These are phyloP conservation scores for Microcebus jonahi DNA, from an alignment of 2,113 vertebrate species.

Conservation along the genomic window DNA sequence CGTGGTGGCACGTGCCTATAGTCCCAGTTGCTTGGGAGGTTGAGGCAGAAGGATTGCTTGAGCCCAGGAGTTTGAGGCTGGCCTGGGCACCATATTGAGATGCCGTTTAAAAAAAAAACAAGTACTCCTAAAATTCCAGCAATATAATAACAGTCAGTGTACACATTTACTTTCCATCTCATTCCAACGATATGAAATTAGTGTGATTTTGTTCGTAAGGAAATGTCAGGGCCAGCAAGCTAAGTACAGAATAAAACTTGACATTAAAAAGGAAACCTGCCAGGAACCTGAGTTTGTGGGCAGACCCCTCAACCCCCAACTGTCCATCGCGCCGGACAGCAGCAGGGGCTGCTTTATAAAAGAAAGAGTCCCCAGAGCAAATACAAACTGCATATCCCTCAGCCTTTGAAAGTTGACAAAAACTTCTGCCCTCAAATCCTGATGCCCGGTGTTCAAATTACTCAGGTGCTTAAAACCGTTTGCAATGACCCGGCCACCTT, in stretches of 20 bases:
- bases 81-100: no score
- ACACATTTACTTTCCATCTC: not conserved
- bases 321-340: fast-evolving
- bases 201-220: not conserved
- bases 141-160: not conserved
- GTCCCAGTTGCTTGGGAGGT: no score
- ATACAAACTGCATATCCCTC: not conserved
- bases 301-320: not conserved
- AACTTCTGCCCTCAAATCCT: not conserved
- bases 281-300: not conserved
- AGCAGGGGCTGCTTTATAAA: not conserved
- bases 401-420: not conserved
- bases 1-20: no score
- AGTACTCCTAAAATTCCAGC: not conserved
- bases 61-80: no score
- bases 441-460: not conserved
- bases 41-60: no score
- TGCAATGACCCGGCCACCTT: not conserved
- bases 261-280: not conserved
- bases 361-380: not conserved
- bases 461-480: not conserved
- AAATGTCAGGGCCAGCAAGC: not conserved
- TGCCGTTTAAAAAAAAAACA: no score
- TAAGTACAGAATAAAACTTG: not conserved
- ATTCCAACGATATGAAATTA: not conserved